Evolutionary conservation across 2,888 invertebrate genomes (phyloP), one percentile per base, ranked within the genome.

Genomic region (Drosophila maculinotata): DNA sequence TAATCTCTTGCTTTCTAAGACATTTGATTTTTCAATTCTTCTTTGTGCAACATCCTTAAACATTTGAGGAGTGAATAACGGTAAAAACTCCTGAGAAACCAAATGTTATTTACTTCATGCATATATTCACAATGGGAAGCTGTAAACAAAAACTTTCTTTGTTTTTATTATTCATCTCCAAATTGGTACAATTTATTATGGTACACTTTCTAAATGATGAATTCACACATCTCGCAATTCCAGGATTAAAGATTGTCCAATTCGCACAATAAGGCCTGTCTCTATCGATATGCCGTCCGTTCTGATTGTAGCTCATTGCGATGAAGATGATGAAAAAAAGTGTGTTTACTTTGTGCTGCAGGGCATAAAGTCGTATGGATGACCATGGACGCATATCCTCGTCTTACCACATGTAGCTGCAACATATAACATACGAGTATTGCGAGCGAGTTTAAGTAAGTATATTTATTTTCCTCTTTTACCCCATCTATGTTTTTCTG

Each of bases 271-370:
- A 20, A 20, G 4, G 20, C 20, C 7, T 31, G 8, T n/a, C 6
- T n/a, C 17, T 25, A 53, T 39, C 51, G 36, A 69, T 62, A 51
- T 25, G 48, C 51, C 42, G 23, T 14, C 2, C 54, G 8, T 9
- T 25, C 6, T 1, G 36, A 30, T 10, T 52, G 51, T 48, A 56
- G 69, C 47, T 36, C 17, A 68, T 17, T 42, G 41, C 48, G 35
- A 69, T 51, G 26, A 63, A 63, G 63, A 57, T 35, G 52, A 25
- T 8, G 35, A 51, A 12, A 17, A 59, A 73, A 74, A 48, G 35
- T 54, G 67, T 79, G 76, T 79, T 79, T 79, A 74, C 80, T 71
- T 65, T 67, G 62, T 62, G 80, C 78, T 60, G 39, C 59, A 51
- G 71, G 80, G 77, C 68, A 70, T 52, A 57, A 70, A 78, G 80